Percentiles rank a stretch among this genome's conserved stretches.
Evolutionary conservation across 2,888 invertebrate species (phyloP).

Genomic region (Holacanthella duospinosa): DNA sequence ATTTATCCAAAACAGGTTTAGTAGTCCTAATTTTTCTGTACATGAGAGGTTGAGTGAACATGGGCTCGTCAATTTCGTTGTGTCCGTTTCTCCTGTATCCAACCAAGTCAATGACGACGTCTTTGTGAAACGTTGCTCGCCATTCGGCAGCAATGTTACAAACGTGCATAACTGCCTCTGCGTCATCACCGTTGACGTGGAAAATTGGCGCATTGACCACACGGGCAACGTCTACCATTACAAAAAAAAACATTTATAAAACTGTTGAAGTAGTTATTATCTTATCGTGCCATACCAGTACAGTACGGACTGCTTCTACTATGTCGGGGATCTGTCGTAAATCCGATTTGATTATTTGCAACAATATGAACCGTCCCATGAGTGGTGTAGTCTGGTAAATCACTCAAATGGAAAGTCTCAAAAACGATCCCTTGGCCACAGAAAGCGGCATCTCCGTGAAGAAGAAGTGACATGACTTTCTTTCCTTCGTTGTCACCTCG

Average conservation of each 20-base stretch:
- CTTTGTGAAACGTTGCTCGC: constrained; percentile 87
- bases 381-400: constrained; percentile 86
- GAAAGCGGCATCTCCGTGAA: constrained; percentile 94
- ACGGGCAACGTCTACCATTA: constrained; percentile 65
- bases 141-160: constrained; percentile 86
- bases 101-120: constrained; percentile 82
- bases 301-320: constrained; percentile 82
- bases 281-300: constrained; percentile 61
- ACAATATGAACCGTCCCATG: constrained; percentile 91
- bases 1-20: constrained; percentile 69
- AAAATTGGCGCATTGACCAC: constrained; percentile 89
- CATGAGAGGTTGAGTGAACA: constrained; percentile 96
- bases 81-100: constrained; percentile 88
- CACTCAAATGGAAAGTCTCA: constrained; percentile 90
- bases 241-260: neutral
- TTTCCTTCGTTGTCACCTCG: constrained; percentile 83
- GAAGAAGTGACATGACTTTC: constrained; percentile 83
- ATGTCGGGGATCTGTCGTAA: constrained; percentile 82
- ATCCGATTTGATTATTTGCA: constrained; percentile 91
- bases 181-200: constrained; percentile 89
- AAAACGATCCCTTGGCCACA: constrained; percentile 92
- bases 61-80: constrained; percentile 95
- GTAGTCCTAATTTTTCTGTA: constrained; percentile 79
- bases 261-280: neutral
- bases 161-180: constrained; percentile 82